phyloP scores from a whole-genome alignment of 2,797 vertebrate species.

The Taenioides sp. region DNA sequence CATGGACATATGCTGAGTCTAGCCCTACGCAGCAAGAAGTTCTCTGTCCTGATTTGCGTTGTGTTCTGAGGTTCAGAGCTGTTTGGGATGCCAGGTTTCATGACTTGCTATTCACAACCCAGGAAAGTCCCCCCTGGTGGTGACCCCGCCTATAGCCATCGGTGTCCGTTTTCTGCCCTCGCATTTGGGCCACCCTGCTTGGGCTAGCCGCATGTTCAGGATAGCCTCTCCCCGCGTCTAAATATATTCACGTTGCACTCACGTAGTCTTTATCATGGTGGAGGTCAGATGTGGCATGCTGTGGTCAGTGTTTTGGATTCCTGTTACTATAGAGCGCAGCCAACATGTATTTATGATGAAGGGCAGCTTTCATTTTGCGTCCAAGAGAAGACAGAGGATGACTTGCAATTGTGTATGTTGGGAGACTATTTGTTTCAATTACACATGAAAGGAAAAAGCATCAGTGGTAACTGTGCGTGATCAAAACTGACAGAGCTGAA shows the following conservation, averaged over 20 bases:
- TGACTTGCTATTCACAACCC: slow-evolving; percentile 69
- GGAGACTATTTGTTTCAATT: slow-evolving; percentile 5
- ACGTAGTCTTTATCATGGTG: slow-evolving; percentile 44
- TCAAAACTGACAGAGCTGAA: not conserved
- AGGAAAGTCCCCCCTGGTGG: slow-evolving; percentile 70
- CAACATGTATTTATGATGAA: slow-evolving; percentile 14
- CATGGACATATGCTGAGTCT: slow-evolving; percentile 21
- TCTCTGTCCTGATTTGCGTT: slow-evolving; percentile 42
- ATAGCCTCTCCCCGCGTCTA: slow-evolving; percentile 40
- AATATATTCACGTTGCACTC: slow-evolving; percentile 60
- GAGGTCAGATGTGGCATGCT: slow-evolving; percentile 37
- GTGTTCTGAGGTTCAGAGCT: slow-evolving; percentile 36
- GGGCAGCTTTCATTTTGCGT: not conserved
- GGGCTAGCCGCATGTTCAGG: slow-evolving; percentile 23
- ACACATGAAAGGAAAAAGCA: not conserved
- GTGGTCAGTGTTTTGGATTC: slow-evolving; percentile 31
- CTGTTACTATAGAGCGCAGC: slow-evolving; percentile 23
- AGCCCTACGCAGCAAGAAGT: slow-evolving; percentile 32
- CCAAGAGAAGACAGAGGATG: not conserved
- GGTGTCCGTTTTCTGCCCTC: slow-evolving; percentile 68
- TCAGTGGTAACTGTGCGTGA: not conserved
- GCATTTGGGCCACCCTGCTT: slow-evolving; percentile 52
- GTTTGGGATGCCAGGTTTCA: slow-evolving; percentile 62
- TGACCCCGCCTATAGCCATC: slow-evolving; percentile 30
- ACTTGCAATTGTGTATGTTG: not conserved